A percentile compares a stretch with the other conserved stretches of the same genome.
Conservation (phyloP, 1,140 invertebrate species). For the Cydia amplana region DNA sequence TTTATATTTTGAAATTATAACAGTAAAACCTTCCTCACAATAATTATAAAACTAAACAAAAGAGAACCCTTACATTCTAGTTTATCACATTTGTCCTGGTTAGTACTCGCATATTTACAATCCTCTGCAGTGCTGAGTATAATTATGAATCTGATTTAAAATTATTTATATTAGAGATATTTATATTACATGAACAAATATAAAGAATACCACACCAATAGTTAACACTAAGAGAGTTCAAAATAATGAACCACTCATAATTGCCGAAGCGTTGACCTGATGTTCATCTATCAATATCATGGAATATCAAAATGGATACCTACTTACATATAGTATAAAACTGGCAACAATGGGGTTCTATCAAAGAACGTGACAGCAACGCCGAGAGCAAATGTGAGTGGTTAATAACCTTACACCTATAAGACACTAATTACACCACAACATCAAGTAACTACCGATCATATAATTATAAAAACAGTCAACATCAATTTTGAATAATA, state of each 20-base stretch:
- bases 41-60: conserved; percentile 49
- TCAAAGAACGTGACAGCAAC: not conserved
- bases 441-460: conserved; percentile 80
- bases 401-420: conserved; percentile 67
- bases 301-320: conserved; percentile 28
- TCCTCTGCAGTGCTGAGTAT: conserved; percentile 65
- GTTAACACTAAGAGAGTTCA: conserved; percentile 72
- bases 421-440: conserved; percentile 80
- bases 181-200: conserved; percentile 68
- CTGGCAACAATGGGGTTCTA: conserved; percentile 29
- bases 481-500: conserved; percentile 80
- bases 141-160: conserved; percentile 68
- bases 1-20: conserved; percentile 37
- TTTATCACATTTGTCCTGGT: conserved; percentile 77
- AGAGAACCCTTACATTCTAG: conserved; percentile 64
- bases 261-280: conserved; percentile 24
- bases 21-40: conserved; percentile 44
- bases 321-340: conserved; percentile 32
- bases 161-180: conserved; percentile 59
- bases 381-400: conserved; percentile 58
- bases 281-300: conserved; percentile 18
- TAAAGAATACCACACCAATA: conserved; percentile 77
- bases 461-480: conserved; percentile 80
- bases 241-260: conserved; percentile 72
- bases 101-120: conserved; percentile 70